Evolutionary conservation across 2,888 invertebrate genomes (phyloP), one percentile per base, ranked within the genome.

Genomic region (Pyrrhosoma nymphula): DNA sequence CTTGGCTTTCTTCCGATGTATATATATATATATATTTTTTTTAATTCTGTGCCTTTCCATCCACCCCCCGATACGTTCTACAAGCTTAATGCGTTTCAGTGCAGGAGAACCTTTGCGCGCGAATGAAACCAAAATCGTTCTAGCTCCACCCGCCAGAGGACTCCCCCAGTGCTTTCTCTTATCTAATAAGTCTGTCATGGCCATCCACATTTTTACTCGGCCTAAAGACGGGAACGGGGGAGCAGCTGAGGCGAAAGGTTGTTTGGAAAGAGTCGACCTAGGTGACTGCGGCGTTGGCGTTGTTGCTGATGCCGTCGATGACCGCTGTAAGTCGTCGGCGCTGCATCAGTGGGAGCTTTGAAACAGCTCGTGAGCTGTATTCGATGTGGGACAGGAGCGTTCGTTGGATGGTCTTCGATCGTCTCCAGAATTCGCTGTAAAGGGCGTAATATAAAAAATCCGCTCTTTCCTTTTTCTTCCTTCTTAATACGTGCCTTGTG

Each of bases 111-210:
- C n/a, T 69, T 93, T 93, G 26, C 35, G 39, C 69, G 69, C 69
- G 63, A 63, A 93, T 26, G 93, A 93, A 93, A 69, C 69, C 91
- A 63, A 63, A 93, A 93, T 93, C 69, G 93, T 93, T 69, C 69
- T 69, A 18, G 18, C 69, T 93, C 69, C 93, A 69, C 93, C 69
- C 93, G 93, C 93, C 18, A 69, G 93, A 93, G 90, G 93, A 47
- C 93, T 93, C 93, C 47, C 60, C 91, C 35, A 60, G 39, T 91
- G 91, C 91, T 91, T 93, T 93, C 93, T 82, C 75, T 82, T 69
- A 93, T 93, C 93, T 47, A 69, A 63, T 69, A 93, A 93, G 93
- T 93, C 93, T 69, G 93, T 93, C 93, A 93, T 63, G 93, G 93
- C 93, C 93, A 93, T 93, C 93, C 93, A 75, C 93, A 93, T 93